Base-by-base conservation (phyloP, 2,113 vertebrate genomes). In the Oreocharis arfaki region DNA sequence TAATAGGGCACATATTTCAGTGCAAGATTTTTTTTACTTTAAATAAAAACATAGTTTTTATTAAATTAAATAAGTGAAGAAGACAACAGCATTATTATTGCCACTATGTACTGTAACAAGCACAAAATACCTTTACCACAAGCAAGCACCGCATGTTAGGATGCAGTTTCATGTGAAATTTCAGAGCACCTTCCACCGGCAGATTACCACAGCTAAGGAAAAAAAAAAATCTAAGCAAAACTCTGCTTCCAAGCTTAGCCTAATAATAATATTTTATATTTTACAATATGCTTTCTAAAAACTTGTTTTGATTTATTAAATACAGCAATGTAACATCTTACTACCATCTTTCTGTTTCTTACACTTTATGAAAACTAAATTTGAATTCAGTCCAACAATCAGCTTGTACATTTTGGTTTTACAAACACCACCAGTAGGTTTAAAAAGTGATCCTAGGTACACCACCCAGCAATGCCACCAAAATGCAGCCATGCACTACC, bases 1-100 rank as follows among this genome's bases (percentile, higher is more conserved):
- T n/a, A n/a, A n/a, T 2, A 27, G 10, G 8, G 10, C 24, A 76
- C 10, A 41, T 59, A 71, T 53, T 88, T 71, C 53, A 61, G 12
- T 35, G 41, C 0, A 0, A 16, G 5, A 42, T 27, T n/a, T 55
- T 52, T 70, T 55, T 50, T 20, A 47, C 17, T 41, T 74, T n/a
- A 61, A 89, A 81, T n/a, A 28, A 82, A 87, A 75, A 35, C 33
- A 49, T 24, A 20, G 23, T 50, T 95, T 81, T 56, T 75, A n/a
- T 86, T 46, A 64, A 9, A 65, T 57, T 3, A 92, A 84, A 5
- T 42, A 75, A 81, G 33, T 39, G 35, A 78, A 30, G 74, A 91
- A 89, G 52, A 37, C 41, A 86, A 77, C 10, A 57, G 37, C 7
- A 9, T 65, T 74, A 18, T 10, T 86, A 86, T 6, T 76, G 11